These are phyloP conservation scores for Apogon talboti DNA, from an alignment of 2,797 vertebrate genomes.

Conservation along the genomic window DNA sequence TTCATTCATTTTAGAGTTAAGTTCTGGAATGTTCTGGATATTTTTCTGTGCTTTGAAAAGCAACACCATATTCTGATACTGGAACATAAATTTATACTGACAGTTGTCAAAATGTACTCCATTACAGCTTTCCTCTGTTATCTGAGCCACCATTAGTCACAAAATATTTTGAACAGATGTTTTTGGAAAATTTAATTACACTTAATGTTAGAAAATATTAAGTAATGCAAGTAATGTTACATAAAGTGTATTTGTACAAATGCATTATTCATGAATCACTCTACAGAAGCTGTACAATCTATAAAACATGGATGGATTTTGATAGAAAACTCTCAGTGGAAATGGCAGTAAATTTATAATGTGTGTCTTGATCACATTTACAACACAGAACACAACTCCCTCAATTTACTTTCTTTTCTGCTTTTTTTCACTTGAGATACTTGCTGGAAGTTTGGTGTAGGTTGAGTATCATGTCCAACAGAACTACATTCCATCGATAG, in stretches of 20 bases:
- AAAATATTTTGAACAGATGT: background rate
- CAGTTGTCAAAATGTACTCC: background rate
- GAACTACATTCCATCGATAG: background rate
- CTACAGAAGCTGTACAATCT: background rate
- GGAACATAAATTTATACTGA: background rate
- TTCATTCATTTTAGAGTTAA: background rate
- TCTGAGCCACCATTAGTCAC: background rate
- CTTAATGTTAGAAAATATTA: background rate
- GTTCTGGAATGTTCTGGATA: background rate
- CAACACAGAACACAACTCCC: slow-evolving; percentile 59
- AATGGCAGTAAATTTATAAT: background rate
- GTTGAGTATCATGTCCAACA: background rate
- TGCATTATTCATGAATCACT: background rate
- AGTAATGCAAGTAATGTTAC: slow-evolving; percentile 3
- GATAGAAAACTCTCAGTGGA: background rate
- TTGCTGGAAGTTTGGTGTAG: slow-evolving; percentile 8
- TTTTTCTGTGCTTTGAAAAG: background rate
- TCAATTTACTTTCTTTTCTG: slow-evolving; percentile 57
- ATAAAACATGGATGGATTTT: slow-evolving; percentile 1
- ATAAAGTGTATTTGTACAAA: background rate
- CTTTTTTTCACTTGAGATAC: slow-evolving; percentile 38
- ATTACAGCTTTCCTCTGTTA: background rate
- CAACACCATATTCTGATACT: background rate
- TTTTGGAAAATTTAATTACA: slow-evolving; percentile 2
- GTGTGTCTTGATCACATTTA: slow-evolving; percentile 29